Base-by-base conservation (phyloP, 2,113 vertebrate genomes). In the Burhinus bistriatus region DNA sequence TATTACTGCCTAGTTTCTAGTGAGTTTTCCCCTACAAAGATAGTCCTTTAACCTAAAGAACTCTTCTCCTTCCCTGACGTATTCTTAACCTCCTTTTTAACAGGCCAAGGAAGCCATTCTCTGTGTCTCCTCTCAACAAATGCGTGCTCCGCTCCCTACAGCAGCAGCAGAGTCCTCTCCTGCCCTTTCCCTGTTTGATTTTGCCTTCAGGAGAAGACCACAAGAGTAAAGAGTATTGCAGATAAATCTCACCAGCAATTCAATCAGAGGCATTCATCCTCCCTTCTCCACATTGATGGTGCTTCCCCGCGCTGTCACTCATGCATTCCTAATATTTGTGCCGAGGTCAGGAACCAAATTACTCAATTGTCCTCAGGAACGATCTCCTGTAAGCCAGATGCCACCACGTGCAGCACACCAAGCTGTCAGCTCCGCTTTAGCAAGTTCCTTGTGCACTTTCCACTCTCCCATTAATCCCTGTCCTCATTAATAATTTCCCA, bases 391-490 rank as follows among this genome's bases (percentile, higher is more conserved):
- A 15, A 65, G 76, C 11, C 92, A 65, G 62, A 32, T 75, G n/a
- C 20, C 20, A 6, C 21, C 0, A 1, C 5, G 12, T 4, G 21
- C 55, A 57, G 81, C 77, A 30, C 64, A 81, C 34, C 55, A 8
- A 36, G 83, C 77, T 91, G 81, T 51, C 96, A 94, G 65, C 65
- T 91, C 81, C 87, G 89, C 69, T 84, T 82, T 22, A 87, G 83
- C 21, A 38, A 64, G 71, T 9, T 81, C 40, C 68, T 58, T 1
- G 0, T 12, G 42, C 58, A 30, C 71, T 80, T 57, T 7, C 86
- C 17, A 9, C 89, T 81, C 79, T 83, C 68, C 75, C 89, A 90
- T 95, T 90, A 90, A 92, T 86, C 94, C 83, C 94, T 89, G 95
- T 93, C 86, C 72, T 89, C 95, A 45, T 86, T 83, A 92, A 81